Evolutionary conservation across 2,113 vertebrate species (phyloP).

Genomic region (Spheniscus mendiculus): DNA sequence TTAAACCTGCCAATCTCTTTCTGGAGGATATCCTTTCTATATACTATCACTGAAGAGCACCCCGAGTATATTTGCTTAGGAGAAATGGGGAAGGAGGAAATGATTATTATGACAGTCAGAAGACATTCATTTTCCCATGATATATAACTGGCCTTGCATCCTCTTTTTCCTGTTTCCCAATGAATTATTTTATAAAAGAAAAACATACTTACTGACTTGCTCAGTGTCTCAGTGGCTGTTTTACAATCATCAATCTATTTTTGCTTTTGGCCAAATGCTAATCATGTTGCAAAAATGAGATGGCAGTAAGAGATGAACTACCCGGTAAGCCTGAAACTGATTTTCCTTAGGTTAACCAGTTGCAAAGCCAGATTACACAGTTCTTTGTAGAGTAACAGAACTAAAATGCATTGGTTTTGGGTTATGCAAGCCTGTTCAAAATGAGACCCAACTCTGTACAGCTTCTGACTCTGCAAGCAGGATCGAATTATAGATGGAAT

Average conservation of each 20-base stretch:
- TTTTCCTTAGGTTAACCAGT: background rate
- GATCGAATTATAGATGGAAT: background rate
- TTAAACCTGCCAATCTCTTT: slow-evolving; percentile 95
- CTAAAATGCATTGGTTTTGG: background rate
- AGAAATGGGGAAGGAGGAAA: slow-evolving; percentile 71
- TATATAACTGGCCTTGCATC: slow-evolving; percentile 18
- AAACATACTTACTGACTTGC: background rate
- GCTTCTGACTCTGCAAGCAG: background rate
- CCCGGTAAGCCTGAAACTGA: background rate
- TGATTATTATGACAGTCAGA: slow-evolving; percentile 26
- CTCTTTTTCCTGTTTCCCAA: background rate
- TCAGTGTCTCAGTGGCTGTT: background rate
- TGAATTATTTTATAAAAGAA: slow-evolving; percentile 12
- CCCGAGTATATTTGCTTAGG: slow-evolving; percentile 70
- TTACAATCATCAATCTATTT: background rate
- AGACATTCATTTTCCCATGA: slow-evolving; percentile 45
- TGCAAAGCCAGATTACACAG: background rate
- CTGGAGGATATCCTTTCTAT: slow-evolving; percentile 90
- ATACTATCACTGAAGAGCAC: slow-evolving; percentile 69
- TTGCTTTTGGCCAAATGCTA: background rate
- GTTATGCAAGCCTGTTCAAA: background rate
- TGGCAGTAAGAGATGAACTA: background rate
- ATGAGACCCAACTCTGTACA: background rate
- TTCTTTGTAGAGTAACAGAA: background rate
- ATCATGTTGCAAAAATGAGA: slow-evolving; percentile 11